Percentiles rank a stretch among this genome's conserved stretches.
phyloP scores from a whole-genome alignment of 1,140 invertebrate genomes.

The Drosophila yakuba region DNA sequence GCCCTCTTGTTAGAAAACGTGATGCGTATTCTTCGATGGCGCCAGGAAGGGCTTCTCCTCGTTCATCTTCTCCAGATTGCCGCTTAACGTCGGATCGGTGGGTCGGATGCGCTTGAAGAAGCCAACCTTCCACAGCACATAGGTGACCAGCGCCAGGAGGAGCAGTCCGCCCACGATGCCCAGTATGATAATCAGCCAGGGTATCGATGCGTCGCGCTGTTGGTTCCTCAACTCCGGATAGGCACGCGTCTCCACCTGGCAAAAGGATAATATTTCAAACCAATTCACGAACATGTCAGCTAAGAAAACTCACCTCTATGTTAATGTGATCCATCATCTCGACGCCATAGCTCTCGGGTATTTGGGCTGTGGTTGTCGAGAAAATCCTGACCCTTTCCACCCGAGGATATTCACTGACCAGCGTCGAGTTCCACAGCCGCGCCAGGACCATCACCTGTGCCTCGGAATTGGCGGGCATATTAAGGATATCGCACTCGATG shows the following conservation, averaged over 20 bases:
- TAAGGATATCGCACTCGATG: slow-evolving; percentile 92
- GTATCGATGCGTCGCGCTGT: slow-evolving; percentile 88
- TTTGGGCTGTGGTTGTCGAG: slow-evolving; percentile 90
- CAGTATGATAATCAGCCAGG: slow-evolving; percentile 93
- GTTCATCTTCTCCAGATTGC: slow-evolving; percentile 91
- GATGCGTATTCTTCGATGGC: slow-evolving; percentile 57
- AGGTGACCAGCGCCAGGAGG: slow-evolving; percentile 91
- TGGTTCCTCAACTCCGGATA: slow-evolving; percentile 91
- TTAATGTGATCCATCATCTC: slow-evolving; percentile 89
- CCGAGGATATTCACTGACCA: slow-evolving; percentile 93
- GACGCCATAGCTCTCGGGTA: slow-evolving; percentile 89
- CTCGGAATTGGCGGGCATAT: slow-evolving; percentile 90
- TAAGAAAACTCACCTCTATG: slow-evolving; percentile 86
- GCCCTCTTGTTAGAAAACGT: slow-evolving; percentile 84
- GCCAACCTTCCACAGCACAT: slow-evolving; percentile 92
- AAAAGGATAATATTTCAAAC: slow-evolving; percentile 12
- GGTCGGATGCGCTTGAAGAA: slow-evolving; percentile 94
- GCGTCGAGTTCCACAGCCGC: slow-evolving; percentile 95
- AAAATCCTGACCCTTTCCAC: slow-evolving; percentile 93
- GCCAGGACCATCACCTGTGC: slow-evolving; percentile 92
- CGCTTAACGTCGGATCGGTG: slow-evolving; percentile 91
- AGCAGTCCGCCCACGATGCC: slow-evolving; percentile 92
- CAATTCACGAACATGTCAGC: too few relatives aligned
- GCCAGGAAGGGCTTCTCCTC: slow-evolving; percentile 87
- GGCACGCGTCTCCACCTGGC: slow-evolving; percentile 91